Conservation (phyloP, 2,888 invertebrate species). For the Byasa hedistus region DNA sequence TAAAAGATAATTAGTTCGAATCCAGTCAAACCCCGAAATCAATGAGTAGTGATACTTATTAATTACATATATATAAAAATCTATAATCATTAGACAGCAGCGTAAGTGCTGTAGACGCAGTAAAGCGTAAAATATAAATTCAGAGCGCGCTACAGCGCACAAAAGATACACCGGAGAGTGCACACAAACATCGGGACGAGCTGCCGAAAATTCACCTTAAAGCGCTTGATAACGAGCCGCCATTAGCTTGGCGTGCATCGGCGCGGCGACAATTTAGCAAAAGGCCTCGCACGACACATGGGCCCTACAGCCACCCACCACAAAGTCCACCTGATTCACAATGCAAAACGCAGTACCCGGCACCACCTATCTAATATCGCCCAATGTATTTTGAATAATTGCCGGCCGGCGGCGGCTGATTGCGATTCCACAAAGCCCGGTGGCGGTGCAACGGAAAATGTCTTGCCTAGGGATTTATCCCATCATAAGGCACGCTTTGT, state of each 20-base stretch:
- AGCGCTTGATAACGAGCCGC: constrained; percentile 41
- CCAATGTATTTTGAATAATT: constrained; percentile 79
- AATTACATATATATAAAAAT: background rate
- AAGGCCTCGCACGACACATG: constrained; percentile 64
- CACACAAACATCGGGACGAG: constrained; percentile 26
- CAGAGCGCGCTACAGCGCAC: constrained; percentile 14
- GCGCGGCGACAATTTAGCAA: constrained; percentile 60
- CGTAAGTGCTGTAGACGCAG: background rate
- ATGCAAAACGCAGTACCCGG: constrained; percentile 76
- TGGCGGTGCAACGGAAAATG: constrained; percentile 58
- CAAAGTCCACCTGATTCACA: constrained; percentile 75
- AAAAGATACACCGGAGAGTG: constrained; percentile 29
- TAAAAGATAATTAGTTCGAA: too few species aligned
- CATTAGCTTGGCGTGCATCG: constrained; percentile 44
- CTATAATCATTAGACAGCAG: background rate
- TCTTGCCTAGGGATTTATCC: constrained; percentile 60
- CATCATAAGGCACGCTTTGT: constrained; percentile 39
- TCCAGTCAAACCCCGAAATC: too few species aligned
- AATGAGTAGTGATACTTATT: background rate
- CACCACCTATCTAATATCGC: constrained; percentile 76
- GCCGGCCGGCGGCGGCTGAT: constrained; percentile 65
- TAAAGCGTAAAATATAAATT: background rate
- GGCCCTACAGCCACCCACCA: constrained; percentile 57
- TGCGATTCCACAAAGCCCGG: constrained; percentile 65
- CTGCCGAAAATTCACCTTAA: constrained; percentile 34